Base-by-base conservation (phyloP, 2,888 invertebrate species). In the Acronicta leporina region DNA sequence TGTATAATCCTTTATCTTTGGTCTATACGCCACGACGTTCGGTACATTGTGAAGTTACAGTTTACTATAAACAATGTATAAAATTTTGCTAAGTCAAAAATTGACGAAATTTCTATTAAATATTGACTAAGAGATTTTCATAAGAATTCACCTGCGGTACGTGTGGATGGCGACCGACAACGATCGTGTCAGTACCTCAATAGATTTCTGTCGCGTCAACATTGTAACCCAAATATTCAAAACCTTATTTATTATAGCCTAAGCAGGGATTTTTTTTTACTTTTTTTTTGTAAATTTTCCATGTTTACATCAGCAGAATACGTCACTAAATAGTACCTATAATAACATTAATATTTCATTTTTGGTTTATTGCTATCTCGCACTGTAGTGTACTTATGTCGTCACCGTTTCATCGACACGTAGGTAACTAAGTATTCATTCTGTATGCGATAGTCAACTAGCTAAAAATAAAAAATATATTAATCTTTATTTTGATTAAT, bases 391-490 rank as follows among this genome's bases (percentile, higher is more conserved):
- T 88, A 87, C 87, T 85, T 83, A 77, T 60, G 76, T 76, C 80
- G 85, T 82, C 83, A 81, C 85, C 71, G 75, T 73, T 63, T 59
- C 77, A 73, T 73, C 70, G 78, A 81, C 81, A 80, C 83, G 82
- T 79, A 82, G 88, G 88, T 87, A 89, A 91, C 90, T 86, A 87
- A 88, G 86, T 87, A 86, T 84, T 82, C 85, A 84, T 86, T 85
- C 85, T 83, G 89, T 84, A 85, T 89, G 92, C 91, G 92, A 91
- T 88, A 92, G 89, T 90, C 92, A 92, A 92, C 92, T 93, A 94
- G 92, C 90, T 94, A 94, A 91, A 93, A 94, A 93, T 93, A 92
- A 94, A 93, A 93, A 92, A 94, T 94, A 94, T 94, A 94, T 94
- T 93, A 94, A 90, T 91, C 86, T 90, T 92, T 82, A 87, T 86